Evolutionary conservation across 2,797 vertebrate genomes (phyloP).

Genomic region (Gymnopithys bicolor): DNA sequence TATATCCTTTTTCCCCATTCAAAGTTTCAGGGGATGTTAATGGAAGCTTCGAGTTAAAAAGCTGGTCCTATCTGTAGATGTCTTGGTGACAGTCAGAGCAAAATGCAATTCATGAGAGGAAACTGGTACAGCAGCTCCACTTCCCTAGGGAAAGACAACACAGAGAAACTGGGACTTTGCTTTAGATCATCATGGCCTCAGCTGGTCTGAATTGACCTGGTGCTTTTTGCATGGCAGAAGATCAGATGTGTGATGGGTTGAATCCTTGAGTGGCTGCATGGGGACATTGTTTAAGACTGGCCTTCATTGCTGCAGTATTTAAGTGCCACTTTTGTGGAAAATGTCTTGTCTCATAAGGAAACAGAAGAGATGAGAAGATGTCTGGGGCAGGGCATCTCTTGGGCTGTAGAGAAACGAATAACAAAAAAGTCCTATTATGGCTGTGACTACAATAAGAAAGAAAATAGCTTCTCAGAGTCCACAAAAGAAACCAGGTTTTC

Average conservation of each 20-base stretch:
- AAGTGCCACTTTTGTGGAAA: constrained; percentile 14
- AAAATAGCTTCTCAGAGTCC: constrained; percentile 3
- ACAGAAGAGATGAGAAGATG: constrained; percentile 10
- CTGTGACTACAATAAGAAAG: constrained; percentile 30
- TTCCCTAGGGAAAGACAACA: neutral
- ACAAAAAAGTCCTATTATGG: constrained; percentile 17
- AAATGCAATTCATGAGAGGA: neutral
- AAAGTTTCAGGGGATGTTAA: neutral
- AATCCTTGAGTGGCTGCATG: neutral
- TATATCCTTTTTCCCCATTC: neutral
- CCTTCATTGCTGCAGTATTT: neutral
- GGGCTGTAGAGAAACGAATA: neutral
- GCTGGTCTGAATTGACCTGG: neutral
- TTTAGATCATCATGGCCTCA: neutral
- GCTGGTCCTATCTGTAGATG: neutral
- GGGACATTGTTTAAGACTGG: neutral
- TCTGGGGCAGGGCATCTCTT: constrained; percentile 25
- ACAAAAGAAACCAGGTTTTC: constrained; percentile 51
- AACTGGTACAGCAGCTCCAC: neutral
- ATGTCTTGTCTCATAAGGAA: constrained; percentile 3
- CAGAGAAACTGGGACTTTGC: neutral
- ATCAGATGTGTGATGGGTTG: neutral
- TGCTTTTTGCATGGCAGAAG: constrained; percentile 10
- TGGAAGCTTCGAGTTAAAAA: neutral
- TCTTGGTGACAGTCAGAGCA: neutral